A percentile compares a stretch with the other conserved stretches of the same genome.
Evolutionary conservation across 2,888 invertebrate genomes (phyloP).

Genomic region (Helicoverpa assulta): DNA sequence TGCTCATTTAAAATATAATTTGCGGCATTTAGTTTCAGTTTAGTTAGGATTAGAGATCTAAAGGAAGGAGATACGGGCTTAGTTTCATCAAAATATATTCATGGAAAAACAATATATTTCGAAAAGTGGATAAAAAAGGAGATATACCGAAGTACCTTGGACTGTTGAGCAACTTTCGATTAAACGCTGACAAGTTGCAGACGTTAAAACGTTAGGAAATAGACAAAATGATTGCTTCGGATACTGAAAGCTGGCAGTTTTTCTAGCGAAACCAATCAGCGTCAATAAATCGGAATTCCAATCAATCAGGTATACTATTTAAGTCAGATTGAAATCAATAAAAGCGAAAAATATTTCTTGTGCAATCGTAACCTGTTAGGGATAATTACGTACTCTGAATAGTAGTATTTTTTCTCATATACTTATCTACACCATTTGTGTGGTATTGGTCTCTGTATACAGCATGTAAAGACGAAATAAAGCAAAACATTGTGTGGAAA

Average conservation of each 20-base stretch:
- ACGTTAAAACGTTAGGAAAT: constrained; percentile 66
- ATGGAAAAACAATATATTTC: constrained; percentile 46
- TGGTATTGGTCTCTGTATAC: background rate
- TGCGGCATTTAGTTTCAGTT: background rate
- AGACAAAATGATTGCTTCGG: constrained; percentile 53
- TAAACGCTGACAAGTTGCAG: constrained; percentile 72
- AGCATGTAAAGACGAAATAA: background rate
- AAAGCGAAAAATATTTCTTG: background rate
- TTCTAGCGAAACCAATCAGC: constrained; percentile 47
- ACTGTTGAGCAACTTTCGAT: constrained; percentile 68
- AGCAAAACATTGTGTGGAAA: constrained; percentile 7
- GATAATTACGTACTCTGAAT: too few relatives aligned
- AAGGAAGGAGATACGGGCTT: constrained; percentile 14
- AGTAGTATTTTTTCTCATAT: too few relatives aligned
- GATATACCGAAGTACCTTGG: constrained; percentile 57
- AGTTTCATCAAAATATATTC: constrained; percentile 40
- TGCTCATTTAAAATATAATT: background rate
- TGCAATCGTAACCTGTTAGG: too few relatives aligned
- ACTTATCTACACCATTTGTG: background rate
- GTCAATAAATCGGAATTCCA: constrained; percentile 36
- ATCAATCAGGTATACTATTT: constrained; percentile 46
- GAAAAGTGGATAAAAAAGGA: constrained; percentile 51
- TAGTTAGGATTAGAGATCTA: constrained; percentile 20
- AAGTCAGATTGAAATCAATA: background rate
- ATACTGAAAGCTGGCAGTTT: constrained; percentile 29